Conservation (phyloP, 2,797 vertebrate genomes). For the Antrozous pallidus region DNA sequence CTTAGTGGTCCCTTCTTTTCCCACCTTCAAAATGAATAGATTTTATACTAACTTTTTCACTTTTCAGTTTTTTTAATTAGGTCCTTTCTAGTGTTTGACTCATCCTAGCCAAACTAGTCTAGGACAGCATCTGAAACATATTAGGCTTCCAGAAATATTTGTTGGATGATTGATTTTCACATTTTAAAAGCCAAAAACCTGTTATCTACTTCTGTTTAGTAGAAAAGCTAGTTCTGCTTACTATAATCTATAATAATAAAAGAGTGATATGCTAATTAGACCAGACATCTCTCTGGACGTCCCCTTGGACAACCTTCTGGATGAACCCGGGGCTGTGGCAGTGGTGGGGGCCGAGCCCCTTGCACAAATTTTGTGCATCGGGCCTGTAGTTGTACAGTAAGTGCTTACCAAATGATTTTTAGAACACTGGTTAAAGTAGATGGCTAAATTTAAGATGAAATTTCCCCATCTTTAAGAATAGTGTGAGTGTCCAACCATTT, state of each 20-base stretch:
- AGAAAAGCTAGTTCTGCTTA: background rate
- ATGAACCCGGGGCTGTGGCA: no score
- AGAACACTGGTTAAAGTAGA: background rate
- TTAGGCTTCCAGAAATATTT: conserved; percentile 10
- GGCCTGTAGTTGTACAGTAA: background rate
- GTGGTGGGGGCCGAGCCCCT: no score
- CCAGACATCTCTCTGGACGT: no score
- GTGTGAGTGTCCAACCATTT: background rate
- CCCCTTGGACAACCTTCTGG: no score
- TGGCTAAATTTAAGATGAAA: background rate
- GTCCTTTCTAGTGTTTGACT: background rate
- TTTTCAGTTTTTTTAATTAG: background rate
- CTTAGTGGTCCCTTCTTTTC: background rate
- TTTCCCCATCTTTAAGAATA: background rate
- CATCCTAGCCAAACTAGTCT: background rate
- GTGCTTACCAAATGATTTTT: background rate
- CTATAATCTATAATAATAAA: background rate
- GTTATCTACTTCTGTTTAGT: background rate
- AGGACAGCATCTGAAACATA: background rate
- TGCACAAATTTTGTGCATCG: no score
- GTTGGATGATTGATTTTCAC: background rate
- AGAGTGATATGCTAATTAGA: no score
- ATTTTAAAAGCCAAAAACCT: background rate
- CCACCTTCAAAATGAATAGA: background rate
- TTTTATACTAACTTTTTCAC: background rate